Base-by-base conservation (phyloP, 1,140 invertebrate species). In the Meloidogyne exigua region DNA sequence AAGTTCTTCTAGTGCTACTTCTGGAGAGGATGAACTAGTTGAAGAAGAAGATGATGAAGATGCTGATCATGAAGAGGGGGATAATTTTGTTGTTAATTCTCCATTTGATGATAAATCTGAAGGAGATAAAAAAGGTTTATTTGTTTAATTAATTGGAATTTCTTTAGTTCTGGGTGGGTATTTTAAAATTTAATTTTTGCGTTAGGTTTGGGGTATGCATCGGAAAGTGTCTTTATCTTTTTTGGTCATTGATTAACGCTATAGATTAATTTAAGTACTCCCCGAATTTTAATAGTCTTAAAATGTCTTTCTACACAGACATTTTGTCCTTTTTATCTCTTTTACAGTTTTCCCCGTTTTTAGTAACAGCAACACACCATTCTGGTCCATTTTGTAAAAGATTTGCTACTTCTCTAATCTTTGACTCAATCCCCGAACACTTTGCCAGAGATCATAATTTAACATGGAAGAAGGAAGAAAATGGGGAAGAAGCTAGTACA, bases 361-460 rank as follows among this genome's bases (percentile, higher is more conserved):
- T 26, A 21, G 57, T 13, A 21, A 3, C 18, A 36, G 25, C 15
- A 32, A 21, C 9, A 0, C n/a, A 9, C 15, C 28, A 15, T 72
- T 85, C n/a, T 63, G 79, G 81, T 28, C 15, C 44, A 18, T 79
- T 75, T 21, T 66, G 80, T 7, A 23, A 77, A 23, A 72, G 63
- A 11, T 85, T 79, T 32, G 70, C 78, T 13, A 49, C 79, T 2
- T 77, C 85, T 66, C 72, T 93, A 18, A 15, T 65, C 2, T 62
- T 13, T 13, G 49, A 26, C 32, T 25, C 68, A 15, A 78, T 69
- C 12, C 76, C 76, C 21, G 76, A 78, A 68, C 72, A 78, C 21
- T 78, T 78, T 57, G 76, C 76, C 11, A 66, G 68, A n/a, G 92
- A 93, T 83, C 92, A 95, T 84, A 95, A 95, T 88, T 88, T 95